These are phyloP conservation scores for Dysmachus trigonus DNA, from an alignment of 2,888 invertebrate genomes.

Conservation along the genomic window DNA sequence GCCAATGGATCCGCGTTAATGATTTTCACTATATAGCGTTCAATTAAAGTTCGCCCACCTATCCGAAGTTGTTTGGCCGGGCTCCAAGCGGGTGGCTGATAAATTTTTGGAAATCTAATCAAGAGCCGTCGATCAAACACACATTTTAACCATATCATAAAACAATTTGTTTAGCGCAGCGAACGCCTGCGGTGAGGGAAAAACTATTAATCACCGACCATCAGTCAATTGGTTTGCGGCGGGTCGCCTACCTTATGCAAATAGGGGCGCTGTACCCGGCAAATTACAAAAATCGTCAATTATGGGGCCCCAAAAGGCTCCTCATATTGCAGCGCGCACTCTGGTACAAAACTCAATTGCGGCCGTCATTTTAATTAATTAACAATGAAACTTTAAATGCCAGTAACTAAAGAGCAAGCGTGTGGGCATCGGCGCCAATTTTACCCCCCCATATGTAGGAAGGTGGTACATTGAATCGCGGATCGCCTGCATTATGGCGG, in stretches of 20 bases:
- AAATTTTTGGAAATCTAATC: conserved; percentile 7
- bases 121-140: background rate
- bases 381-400: background rate
- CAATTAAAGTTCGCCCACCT: background rate
- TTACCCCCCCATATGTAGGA: conserved; percentile 10
- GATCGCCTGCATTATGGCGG: background rate
- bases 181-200: background rate
- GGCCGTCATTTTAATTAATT: conserved; percentile 37
- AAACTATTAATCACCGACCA: conserved; percentile 24
- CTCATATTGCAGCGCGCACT: background rate
- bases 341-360: conserved; percentile 31
- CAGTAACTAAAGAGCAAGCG: background rate
- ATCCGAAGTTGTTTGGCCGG: background rate
- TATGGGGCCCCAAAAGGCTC: background rate
- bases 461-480: background rate
- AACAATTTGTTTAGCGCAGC: conserved; percentile 17
- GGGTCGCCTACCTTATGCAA: background rate
- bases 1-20: background rate
- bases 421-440: background rate
- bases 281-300: conserved; percentile 39
- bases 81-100: background rate
- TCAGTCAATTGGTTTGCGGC: conserved; percentile 32
- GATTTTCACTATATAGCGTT: background rate
- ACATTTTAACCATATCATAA: conserved; percentile 30
- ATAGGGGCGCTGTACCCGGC: background rate